These are phyloP conservation scores for Ectropis crepuscularia DNA, from an alignment of 2,888 invertebrate genomes.

Conservation along the genomic window DNA sequence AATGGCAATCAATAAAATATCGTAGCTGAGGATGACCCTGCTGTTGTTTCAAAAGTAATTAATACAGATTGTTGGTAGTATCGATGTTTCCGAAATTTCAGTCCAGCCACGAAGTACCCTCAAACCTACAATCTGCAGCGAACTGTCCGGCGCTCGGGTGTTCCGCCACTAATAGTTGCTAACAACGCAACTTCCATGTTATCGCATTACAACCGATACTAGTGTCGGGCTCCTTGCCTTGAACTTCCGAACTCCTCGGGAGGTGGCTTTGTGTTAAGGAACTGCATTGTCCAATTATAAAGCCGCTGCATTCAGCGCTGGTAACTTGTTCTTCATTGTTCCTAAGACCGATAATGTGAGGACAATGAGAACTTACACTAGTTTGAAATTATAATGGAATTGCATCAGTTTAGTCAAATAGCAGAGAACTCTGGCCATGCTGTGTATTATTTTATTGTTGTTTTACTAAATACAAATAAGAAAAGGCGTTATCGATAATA, in stretches of 20 bases:
- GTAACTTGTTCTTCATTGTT: conserved; percentile 2
- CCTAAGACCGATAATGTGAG: too few relatives aligned
- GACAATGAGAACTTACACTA: too few relatives aligned
- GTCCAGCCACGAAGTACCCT: not conserved
- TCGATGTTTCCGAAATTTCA: not conserved
- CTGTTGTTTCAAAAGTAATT: too few relatives aligned
- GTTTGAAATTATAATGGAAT: too few relatives aligned
- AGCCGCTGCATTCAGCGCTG: conserved; percentile 2
- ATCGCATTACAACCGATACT: conserved; percentile 20
- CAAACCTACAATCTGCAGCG: conserved; percentile 1
- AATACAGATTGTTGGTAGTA: too few relatives aligned
- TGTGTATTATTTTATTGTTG: too few relatives aligned
- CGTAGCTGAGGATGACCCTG: too few relatives aligned
- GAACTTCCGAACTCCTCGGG: conserved; percentile 17
- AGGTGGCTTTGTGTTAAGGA: conserved; percentile 20
- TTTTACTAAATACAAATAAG: too few relatives aligned
- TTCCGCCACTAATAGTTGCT: conserved; percentile 9
- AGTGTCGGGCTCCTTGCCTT: conserved; percentile 18
- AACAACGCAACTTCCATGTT: conserved; percentile 21
- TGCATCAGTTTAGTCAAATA: too few relatives aligned
- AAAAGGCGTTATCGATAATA: too few relatives aligned
- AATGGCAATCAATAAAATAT: too few relatives aligned
- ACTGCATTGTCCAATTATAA: conserved; percentile 15
- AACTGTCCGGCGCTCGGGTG: conserved; percentile 2
- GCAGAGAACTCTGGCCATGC: too few relatives aligned